A percentile compares a stretch with the other conserved stretches of the same genome.
Evolutionary conservation across 23 tunicate genomes (phyloP).

Genomic region (Diplosoma virens): DNA sequence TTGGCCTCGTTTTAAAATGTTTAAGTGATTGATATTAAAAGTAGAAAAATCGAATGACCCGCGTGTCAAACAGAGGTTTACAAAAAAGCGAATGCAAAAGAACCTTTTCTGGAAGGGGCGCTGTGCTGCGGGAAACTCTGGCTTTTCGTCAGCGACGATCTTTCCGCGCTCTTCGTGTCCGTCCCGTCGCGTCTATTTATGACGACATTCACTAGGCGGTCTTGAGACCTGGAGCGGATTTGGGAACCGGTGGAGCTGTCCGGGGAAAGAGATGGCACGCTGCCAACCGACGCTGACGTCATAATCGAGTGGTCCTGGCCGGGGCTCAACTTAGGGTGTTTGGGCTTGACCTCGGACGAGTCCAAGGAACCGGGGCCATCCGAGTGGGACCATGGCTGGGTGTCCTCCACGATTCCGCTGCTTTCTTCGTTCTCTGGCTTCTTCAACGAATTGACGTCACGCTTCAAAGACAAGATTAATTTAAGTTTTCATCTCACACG

Average conservation of each 20-base stretch:
- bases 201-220: conserved; percentile 2
- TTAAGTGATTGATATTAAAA: too few relatives aligned
- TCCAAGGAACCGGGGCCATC: conserved; percentile 74
- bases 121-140: conserved; percentile 81
- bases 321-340: conserved; percentile 41
- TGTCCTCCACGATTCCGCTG: neutral
- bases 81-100: neutral
- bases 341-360: conserved; percentile 76
- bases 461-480: too few relatives aligned
- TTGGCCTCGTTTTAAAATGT: too few relatives aligned
- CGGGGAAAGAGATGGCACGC: neutral
- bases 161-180: neutral
- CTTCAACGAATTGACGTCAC: too few relatives aligned
- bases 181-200: neutral
- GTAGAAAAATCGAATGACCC: too few relatives aligned
- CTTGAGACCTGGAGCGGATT: conserved; percentile 63
- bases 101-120: conserved; percentile 59
- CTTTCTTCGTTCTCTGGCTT: too few relatives aligned
- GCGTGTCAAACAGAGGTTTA: too few relatives aligned
- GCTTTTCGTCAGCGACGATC: conserved; percentile 62
- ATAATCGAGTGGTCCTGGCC: neutral
- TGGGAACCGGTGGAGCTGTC: conserved; percentile 18
- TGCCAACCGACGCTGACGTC: neutral
- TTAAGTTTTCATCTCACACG: too few relatives aligned
- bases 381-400: conserved; percentile 21